A percentile compares a stretch with the other conserved stretches of the same genome.
phyloP scores from a whole-genome alignment of 1,140 invertebrate genomes.

The Drosophila lacteicornis region DNA sequence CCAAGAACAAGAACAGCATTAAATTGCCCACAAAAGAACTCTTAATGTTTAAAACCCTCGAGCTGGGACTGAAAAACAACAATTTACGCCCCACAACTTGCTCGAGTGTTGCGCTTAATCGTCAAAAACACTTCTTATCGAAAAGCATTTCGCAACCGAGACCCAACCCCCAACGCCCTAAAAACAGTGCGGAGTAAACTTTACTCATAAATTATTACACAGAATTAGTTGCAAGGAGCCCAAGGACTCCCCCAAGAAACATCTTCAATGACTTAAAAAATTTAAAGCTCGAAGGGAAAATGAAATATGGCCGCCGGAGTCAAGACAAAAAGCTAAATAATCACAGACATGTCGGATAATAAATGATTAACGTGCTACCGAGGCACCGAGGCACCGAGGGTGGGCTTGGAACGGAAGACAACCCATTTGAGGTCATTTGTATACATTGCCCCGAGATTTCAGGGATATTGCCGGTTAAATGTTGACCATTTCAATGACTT shows the following conservation, averaged over 20 bases:
- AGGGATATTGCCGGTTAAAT: constrained; percentile 8
- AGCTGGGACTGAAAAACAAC: constrained; percentile 32
- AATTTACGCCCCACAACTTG: constrained; percentile 46
- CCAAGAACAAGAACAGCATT: constrained; percentile 12
- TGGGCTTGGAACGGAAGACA: background rate
- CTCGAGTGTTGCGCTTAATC: constrained; percentile 65
- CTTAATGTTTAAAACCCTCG: constrained; percentile 43
- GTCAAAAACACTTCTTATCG: constrained; percentile 67
- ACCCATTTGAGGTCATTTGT: constrained; percentile 66
- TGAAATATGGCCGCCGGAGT: constrained; percentile 63
- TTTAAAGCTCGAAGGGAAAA: constrained; percentile 60
- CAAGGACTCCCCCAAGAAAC: background rate
- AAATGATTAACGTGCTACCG: constrained; percentile 75
- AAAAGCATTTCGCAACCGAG: constrained; percentile 12
- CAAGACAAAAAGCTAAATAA: constrained; percentile 77
- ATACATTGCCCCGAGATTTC: constrained; percentile 23
- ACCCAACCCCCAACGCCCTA: constrained; percentile 1
- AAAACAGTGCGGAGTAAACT: constrained; percentile 40
- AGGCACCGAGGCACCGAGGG: constrained; percentile 1
- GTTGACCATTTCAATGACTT: constrained; percentile 35
- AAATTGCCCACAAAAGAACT: constrained; percentile 48
- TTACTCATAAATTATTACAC: constrained; percentile 71
- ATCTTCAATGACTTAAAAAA: constrained; percentile 48
- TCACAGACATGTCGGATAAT: constrained; percentile 80
- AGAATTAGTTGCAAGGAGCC: constrained; percentile 56